These are phyloP conservation scores for Linyphia triangularis DNA, from an alignment of 2,888 invertebrate species.

Conservation along the genomic window DNA sequence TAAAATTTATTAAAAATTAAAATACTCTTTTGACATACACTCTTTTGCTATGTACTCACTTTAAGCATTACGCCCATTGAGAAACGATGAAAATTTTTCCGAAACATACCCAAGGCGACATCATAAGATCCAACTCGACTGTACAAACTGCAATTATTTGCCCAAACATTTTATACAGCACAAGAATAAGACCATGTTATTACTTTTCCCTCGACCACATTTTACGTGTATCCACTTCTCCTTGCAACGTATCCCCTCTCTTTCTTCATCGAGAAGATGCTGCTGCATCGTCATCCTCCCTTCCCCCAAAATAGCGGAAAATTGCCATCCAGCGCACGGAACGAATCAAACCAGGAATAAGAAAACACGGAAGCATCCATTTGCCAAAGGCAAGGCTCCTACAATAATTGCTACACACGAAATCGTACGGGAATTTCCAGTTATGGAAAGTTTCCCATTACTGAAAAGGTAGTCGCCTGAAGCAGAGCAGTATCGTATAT, in stretches of 20 bases:
- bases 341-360: conserved; percentile 49
- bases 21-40: too few relatives aligned
- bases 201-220: conserved; percentile 39
- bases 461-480: conserved; percentile 55
- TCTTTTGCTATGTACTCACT: too few relatives aligned
- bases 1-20: too few relatives aligned
- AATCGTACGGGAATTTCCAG: conserved; percentile 63
- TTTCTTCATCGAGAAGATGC: background rate
- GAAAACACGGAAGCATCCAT: conserved; percentile 67
- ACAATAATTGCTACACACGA: conserved; percentile 69
- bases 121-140: background rate
- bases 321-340: conserved; percentile 62
- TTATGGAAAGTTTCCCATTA: conserved; percentile 72
- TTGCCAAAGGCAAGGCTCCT: conserved; percentile 64
- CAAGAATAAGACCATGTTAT: conserved; percentile 35
- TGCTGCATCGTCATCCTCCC: background rate
- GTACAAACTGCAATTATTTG: conserved; percentile 37
- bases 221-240: conserved; percentile 39
- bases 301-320: conserved; percentile 59
- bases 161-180: conserved; percentile 39
- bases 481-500: conserved; percentile 26
- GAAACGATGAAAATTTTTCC: background rate
- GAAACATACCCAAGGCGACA: background rate
- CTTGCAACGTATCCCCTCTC: background rate
- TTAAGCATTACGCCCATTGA: too few relatives aligned